phyloP scores from a whole-genome alignment of 2,113 vertebrate species.

The Phyllostomus hastatus region DNA sequence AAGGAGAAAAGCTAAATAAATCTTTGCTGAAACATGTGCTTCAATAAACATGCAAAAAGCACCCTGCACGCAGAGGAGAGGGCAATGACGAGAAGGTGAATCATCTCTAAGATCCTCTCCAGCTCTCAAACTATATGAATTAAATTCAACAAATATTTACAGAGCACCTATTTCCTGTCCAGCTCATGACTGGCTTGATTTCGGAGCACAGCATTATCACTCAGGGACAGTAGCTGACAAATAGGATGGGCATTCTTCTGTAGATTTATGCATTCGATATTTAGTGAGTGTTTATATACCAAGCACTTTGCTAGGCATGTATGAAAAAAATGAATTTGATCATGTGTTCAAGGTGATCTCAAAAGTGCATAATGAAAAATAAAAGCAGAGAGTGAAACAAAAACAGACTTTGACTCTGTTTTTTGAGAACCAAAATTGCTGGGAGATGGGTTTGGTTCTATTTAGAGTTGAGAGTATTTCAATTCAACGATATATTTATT shows the following conservation, averaged over 20 bases:
- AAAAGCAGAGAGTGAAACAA: not conserved
- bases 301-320: not conserved
- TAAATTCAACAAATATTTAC: not conserved
- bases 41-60: not conserved
- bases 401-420: not conserved
- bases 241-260: not conserved
- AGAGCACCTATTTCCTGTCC: not conserved
- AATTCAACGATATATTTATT: not conserved
- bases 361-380: not conserved
- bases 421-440: slow-evolving; percentile 14
- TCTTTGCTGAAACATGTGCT: not conserved
- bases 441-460: not conserved
- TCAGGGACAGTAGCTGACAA: not conserved
- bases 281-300: not conserved
- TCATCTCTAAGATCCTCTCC: not conserved
- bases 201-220: not conserved
- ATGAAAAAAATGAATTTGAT: not conserved
- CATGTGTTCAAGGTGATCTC: not conserved
- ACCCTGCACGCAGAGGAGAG: not conserved
- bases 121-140: not conserved
- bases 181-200: not conserved
- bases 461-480: not conserved
- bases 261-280: not conserved
- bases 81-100: not conserved
- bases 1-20: not conserved